Base-by-base conservation (phyloP, 1,140 invertebrate species). In the Wiebesia pumilae region DNA sequence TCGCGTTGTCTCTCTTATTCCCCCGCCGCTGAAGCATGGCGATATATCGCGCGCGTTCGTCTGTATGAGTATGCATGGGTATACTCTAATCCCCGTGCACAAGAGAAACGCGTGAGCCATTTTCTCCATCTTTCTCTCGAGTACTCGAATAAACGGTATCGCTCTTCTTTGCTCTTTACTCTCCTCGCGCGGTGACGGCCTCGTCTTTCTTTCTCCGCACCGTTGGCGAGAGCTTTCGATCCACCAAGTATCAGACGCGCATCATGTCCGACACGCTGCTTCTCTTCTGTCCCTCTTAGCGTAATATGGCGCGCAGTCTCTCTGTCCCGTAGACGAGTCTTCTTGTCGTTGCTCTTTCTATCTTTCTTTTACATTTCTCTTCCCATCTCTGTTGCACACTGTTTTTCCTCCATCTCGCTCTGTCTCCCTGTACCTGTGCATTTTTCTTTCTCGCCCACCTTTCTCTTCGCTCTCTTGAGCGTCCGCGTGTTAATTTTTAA, bases 371-470 rank as follows among this genome's bases (percentile, higher is more conserved):
- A 30, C 30, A 1, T 43, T 71, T 71, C 62, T 81, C 27, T 54
- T 27, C 30, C 33, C 24, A 40, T 65, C 54, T 73, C 24, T 81
- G 19, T 78, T 73, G 83, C 33, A 1, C 69, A 35, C 47, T 79
- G 83, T 81, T 85, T 81, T 83, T 69, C 71, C 62, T 79, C 47
- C 38, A 30, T 87, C 81, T 83, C 71, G 71, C 81, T 87, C 81
- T 82, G 75, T 85, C 62, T 24, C 35, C n/a, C 33, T 35, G 21
- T 58, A 21, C 51, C 4, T 2, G 14, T 40, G 6, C 27, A 14
- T 79, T 80, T 71, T 67, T 78, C 73, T 78, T 30, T 81, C 51
- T 43, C 33, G 27, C 14, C 24, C 65, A n/a, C 27, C 38, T 82
- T 47, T 83, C 43, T 69, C 69, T 54, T 62, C 40, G 54, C n/a